A percentile compares a stretch with the other conserved stretches of the same genome.
Evolutionary conservation across 2,888 invertebrate genomes (phyloP).

Genomic region (Eulithis testata): DNA sequence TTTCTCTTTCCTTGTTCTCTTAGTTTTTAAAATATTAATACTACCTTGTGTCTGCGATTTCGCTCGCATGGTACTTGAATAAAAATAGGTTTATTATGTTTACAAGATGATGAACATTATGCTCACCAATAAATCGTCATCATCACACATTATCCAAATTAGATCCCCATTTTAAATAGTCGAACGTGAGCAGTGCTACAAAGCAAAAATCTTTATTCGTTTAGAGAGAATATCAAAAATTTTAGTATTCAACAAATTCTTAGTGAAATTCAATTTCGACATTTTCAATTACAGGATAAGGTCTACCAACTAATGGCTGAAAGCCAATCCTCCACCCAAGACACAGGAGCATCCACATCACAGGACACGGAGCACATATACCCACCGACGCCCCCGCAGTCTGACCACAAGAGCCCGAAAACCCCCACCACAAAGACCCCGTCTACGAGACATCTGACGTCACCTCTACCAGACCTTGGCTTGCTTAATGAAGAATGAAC

Average conservation of each 20-base stretch:
- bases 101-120: no score
- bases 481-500: constrained; percentile 45
- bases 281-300: constrained; percentile 62
- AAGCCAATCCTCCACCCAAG: constrained; percentile 53
- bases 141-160: no score
- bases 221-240: no score
- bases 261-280: background rate
- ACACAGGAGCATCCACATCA: constrained; percentile 50
- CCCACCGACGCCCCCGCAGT: constrained; percentile 77
- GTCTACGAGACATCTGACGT: constrained; percentile 53
- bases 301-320: constrained; percentile 67
- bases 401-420: constrained; percentile 77
- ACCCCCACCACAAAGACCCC: constrained; percentile 70
- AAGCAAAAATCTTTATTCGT: background rate
- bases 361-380: constrained; percentile 61
- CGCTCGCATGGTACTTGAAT: no score
- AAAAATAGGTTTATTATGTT: no score
- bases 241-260: no score
- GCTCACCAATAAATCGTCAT: no score
- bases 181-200: background rate
- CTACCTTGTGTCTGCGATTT: background rate
- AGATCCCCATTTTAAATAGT: no score
- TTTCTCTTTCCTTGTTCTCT: no score
- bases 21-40: background rate
- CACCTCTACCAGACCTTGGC: constrained; percentile 47